phyloP scores from a whole-genome alignment of 53 echinoderm and acorn worm genomes.

The Apostichopus leukothele region DNA sequence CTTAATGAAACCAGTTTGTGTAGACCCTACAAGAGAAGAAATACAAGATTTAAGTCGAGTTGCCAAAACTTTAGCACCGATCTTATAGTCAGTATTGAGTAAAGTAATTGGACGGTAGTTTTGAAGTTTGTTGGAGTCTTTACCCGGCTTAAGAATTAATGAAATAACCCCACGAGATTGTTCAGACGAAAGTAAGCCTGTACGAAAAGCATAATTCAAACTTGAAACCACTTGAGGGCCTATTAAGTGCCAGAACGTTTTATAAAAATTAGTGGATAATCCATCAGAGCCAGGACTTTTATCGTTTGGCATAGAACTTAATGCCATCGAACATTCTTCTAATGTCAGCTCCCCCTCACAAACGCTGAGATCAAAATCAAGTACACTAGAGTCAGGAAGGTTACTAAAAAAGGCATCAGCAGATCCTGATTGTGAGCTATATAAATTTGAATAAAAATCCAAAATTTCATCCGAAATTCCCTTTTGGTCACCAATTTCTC shows the following conservation, averaged over 20 bases:
- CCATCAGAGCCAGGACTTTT: not conserved
- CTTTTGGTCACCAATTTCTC: not conserved
- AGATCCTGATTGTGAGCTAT: not conserved
- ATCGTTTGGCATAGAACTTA: not conserved
- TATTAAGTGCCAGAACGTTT: not conserved
- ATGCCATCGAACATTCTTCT: not conserved
- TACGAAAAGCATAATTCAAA: not conserved
- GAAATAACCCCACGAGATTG: not conserved
- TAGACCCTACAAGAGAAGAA: not conserved
- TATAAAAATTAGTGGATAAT: not conserved
- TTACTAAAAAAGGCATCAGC: not conserved
- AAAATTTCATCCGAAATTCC: not conserved
- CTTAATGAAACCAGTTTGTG: not conserved
- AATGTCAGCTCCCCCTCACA: not conserved
- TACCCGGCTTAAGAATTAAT: conserved; percentile 1
- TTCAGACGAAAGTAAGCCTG: not conserved
- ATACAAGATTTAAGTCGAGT: conserved; percentile 1
- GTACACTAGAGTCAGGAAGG: not conserved
- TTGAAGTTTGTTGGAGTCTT: not conserved
- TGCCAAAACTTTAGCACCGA: not conserved
- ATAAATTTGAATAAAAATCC: not conserved
- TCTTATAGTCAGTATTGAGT: conserved; percentile 17
- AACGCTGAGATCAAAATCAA: not conserved
- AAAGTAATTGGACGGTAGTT: too few species aligned
- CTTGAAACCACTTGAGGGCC: not conserved